These are phyloP conservation scores for Magallana nippona DNA, from an alignment of 2,888 invertebrate species.

Conservation along the genomic window DNA sequence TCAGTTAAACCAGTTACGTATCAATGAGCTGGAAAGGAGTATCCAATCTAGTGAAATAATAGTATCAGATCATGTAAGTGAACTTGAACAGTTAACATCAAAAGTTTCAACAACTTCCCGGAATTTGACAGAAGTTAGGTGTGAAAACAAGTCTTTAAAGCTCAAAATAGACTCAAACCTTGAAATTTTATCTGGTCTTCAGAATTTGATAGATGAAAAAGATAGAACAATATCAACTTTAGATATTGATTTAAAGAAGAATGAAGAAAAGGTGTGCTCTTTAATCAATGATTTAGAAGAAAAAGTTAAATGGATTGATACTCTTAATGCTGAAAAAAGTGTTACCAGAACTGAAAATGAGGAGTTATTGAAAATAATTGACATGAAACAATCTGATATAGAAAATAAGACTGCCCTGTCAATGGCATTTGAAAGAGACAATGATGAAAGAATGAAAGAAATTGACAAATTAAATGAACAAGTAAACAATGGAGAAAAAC, in stretches of 20 bases:
- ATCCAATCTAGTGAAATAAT: not conserved
- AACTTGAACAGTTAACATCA: conserved; percentile 12
- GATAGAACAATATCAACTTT: not conserved
- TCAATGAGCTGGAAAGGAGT: not conserved
- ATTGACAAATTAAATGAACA: not conserved
- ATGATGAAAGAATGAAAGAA: not conserved
- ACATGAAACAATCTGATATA: not conserved
- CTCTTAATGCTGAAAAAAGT: not conserved
- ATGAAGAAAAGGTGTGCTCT: not conserved
- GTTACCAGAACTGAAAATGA: not conserved
- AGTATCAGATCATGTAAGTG: not conserved
- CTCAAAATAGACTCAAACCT: not conserved
- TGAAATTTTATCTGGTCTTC: not conserved
- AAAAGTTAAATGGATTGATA: not conserved
- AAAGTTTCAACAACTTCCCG: not conserved
- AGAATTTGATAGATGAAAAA: not conserved
- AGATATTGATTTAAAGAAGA: not conserved
- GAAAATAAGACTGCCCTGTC: not conserved
- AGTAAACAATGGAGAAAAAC: not conserved
- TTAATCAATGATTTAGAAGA: not conserved
- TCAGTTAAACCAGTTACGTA: not conserved
- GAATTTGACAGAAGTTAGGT: not conserved
- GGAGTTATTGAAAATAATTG: conserved; percentile 10
- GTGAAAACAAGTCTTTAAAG: not conserved
- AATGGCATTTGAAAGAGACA: not conserved